phyloP scores from a whole-genome alignment of 2,113 vertebrate species.

The Lanius ludovicianus region DNA sequence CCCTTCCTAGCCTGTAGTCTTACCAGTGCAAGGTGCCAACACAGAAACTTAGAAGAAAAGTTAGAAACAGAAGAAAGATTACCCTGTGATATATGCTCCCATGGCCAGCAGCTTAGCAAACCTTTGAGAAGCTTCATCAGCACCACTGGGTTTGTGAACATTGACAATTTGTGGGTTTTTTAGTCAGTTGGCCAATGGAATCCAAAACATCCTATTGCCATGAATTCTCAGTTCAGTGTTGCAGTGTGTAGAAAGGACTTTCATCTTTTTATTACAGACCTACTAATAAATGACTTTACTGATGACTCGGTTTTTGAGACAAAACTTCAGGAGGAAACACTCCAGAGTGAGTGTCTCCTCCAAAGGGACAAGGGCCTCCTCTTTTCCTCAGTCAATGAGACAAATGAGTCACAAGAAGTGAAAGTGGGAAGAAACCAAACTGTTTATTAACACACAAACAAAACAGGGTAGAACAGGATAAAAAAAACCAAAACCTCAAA shows the following conservation, averaged over 20 bases:
- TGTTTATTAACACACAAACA: too few relatives aligned
- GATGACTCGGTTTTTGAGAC: too few relatives aligned
- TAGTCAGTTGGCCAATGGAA: background rate
- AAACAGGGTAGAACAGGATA: too few relatives aligned
- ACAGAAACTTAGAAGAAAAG: background rate
- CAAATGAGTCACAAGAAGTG: too few relatives aligned
- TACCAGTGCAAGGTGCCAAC: background rate
- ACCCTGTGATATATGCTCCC: background rate
- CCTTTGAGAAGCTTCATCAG: background rate
- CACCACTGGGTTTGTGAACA: background rate
- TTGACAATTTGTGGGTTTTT: background rate
- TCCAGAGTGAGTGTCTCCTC: too few relatives aligned
- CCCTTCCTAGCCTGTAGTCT: background rate
- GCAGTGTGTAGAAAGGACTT: background rate
- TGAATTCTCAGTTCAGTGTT: background rate
- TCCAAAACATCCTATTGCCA: background rate
- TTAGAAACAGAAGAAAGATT: background rate
- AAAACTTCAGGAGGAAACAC: too few relatives aligned
- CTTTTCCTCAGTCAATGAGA: too few relatives aligned
- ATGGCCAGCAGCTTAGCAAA: background rate
- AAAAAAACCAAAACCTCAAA: too few relatives aligned
- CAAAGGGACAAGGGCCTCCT: too few relatives aligned
- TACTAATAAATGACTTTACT: background rate
- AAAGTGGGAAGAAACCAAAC: too few relatives aligned
- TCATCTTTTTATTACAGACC: background rate